Base-by-base conservation (phyloP, 2,797 vertebrate genomes). In the Poliocrania exsul region DNA sequence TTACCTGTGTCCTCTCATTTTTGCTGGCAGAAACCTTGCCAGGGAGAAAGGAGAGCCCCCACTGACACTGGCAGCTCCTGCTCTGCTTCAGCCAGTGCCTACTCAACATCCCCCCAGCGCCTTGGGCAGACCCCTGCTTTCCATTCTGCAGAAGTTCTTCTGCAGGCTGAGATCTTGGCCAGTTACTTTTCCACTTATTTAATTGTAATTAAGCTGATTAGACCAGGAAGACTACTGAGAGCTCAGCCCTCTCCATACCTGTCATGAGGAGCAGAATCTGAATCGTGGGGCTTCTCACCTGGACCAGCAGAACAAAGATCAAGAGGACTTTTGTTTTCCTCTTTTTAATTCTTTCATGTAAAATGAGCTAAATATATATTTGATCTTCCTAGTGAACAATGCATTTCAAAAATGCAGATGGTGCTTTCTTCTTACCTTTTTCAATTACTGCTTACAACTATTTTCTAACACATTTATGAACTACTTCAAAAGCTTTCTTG, bases 391-490 rank as follows among this genome's bases (percentile, higher is more conserved):
- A 51, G 38, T 23, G 88, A 96, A 69, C 50, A 70, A 58, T 72
- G 54, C 24, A 50, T 83, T 83, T 42, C 0, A 16, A 89, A 90
- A 86, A 92, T 33, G 64, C 62, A 83, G 47, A 29, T 2, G 0
- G 28, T 66, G 80, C 61, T 93, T 92, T 88, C 91, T 95, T 93
- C 93, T 88, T 81, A 75, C 38, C 40, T 88, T 93, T 92, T 95
- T 33, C 90, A 90, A 81, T 91, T 96, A 90, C 72, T 80, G 47
- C 95, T 95, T 92, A 78, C 70, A 79, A 47, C 70, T 72, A 40
- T 81, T 95, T 93, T 86, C 77, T 65, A 13, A 58, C 2, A 10
- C 88, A 47, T 81, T 88, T 88, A 71, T 4, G 1, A 88, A 90
- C 58, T 49, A 23, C 82, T 95, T 96, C 85, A 91, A 95, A 93